Evolutionary conservation across 2,797 vertebrate species (phyloP).

Genomic region (Lagothrix lagotricha): DNA sequence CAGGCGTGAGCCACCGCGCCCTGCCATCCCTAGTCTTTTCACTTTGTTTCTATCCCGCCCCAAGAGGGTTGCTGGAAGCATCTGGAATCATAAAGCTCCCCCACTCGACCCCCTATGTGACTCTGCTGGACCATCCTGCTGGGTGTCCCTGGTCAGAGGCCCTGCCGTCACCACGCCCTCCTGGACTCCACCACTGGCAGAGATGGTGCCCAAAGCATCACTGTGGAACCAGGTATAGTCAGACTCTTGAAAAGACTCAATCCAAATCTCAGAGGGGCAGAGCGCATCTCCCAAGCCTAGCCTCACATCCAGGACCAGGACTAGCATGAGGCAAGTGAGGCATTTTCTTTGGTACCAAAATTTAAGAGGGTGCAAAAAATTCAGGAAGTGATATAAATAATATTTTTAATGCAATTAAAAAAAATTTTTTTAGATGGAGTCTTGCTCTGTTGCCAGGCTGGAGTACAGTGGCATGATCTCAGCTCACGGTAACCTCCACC

Average conservation of each 20-base stretch:
- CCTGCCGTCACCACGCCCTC: not conserved
- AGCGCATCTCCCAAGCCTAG: not conserved
- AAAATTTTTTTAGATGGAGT: too few relatives aligned
- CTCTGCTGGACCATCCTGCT: not conserved
- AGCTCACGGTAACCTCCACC: too few relatives aligned
- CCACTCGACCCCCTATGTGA: not conserved
- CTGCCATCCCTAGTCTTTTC: not conserved
- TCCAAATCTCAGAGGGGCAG: not conserved
- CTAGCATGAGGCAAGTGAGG: not conserved
- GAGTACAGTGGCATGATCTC: too few relatives aligned
- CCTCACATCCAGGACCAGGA: not conserved
- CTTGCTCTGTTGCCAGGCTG: too few relatives aligned
- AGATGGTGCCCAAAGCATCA: not conserved
- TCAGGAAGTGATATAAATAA: not conserved
- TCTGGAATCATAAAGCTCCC: not conserved
- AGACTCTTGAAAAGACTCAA: not conserved
- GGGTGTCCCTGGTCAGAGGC: not conserved
- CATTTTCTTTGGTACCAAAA: not conserved
- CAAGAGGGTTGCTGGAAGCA: not conserved
- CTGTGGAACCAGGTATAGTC: not conserved
- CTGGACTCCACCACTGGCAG: not conserved
- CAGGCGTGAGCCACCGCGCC: too few relatives aligned
- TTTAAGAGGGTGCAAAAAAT: not conserved
- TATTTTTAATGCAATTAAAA: not conserved
- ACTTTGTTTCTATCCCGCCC: not conserved